A percentile compares a stretch with the other conserved stretches of the same genome.
Evolutionary conservation across 2,797 vertebrate genomes (phyloP).

Genomic region (Peromyscus aztecus): DNA sequence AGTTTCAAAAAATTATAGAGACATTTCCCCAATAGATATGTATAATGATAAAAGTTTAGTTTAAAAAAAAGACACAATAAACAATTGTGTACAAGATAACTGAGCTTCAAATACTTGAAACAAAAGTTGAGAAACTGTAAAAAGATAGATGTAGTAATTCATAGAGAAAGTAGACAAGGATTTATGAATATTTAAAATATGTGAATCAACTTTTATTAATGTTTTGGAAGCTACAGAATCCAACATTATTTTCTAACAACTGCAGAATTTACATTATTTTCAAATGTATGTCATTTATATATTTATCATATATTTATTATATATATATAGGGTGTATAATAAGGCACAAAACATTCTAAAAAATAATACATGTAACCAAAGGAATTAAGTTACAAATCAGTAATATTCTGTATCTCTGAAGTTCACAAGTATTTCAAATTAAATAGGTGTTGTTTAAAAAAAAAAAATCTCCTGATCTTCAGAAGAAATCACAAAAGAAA

Average conservation of each 20-base stretch:
- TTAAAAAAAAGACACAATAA: not conserved
- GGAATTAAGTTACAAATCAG: conserved; percentile 14
- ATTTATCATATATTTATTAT: too few species aligned
- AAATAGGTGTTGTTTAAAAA: not conserved
- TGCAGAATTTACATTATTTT: conserved; percentile 43
- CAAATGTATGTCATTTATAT: not conserved
- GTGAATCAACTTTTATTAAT: not conserved
- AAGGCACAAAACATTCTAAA: conserved; percentile 7
- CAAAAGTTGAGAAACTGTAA: not conserved
- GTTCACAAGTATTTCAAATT: conserved; percentile 33
- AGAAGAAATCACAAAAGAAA: conserved; percentile 39
- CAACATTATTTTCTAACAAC: not conserved
- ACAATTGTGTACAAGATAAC: conserved; percentile 32
- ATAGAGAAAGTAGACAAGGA: not conserved
- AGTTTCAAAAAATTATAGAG: not conserved
- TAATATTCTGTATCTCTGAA: not conserved
- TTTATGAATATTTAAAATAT: not conserved
- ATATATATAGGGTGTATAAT: not conserved
- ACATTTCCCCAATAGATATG: not conserved
- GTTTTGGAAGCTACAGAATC: conserved; percentile 8
- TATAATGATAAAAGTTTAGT: conserved; percentile 27
- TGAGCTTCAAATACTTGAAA: conserved; percentile 47
- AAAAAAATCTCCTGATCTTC: not conserved
- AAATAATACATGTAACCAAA: conserved; percentile 31
- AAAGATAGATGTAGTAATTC: not conserved